Base-by-base conservation (phyloP, 2,888 invertebrate species). In the Syritta pipiens region DNA sequence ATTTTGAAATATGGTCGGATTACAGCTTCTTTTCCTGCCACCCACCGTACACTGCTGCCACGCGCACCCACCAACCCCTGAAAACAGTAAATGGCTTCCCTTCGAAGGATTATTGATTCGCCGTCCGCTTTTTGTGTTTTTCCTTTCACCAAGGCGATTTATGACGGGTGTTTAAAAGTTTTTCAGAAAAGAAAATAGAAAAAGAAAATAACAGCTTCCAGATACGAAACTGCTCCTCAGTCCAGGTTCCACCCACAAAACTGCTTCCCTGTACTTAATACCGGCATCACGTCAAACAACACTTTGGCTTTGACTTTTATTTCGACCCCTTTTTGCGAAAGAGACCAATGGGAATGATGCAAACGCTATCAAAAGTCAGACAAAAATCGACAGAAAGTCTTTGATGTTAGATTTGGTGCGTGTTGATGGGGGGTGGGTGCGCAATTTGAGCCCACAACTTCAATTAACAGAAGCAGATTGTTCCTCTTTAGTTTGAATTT, bases 111-210 rank as follows among this genome's bases (percentile, higher is more conserved):
- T 77, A 77, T 77, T 65, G 77, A 72, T 72, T 77, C 60, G 28
- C 46, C 53, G 60, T 77, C 65, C 51, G 48, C 53, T 51, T 63
- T 59, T 59, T 48, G 37, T 51, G 26, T 68, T 59, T 7, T 26
- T 49, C 53, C 14, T 71, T 51, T 59, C 59, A 48, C 32, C 63
- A 60, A 60, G 46, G 59, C 59, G 72, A 72, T 77, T 77, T 77
- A 77, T 77, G 72, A 60, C 65, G 44, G 59, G 63, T 65, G 71
- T 59, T 77, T 65, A 60, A 72, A 77, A 77, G 65, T 77, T 77
- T 60, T 22, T 48, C 17, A 20, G 24, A 59, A 37, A 42, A 53
- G 44, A 17, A 67, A 51, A 26, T 55, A 60, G 28, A n/a, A n/a
- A n/a, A n/a, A n/a, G n/a, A n/a, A n/a, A n/a, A n/a, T n/a, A n/a